Evolutionary conservation across 2,888 invertebrate genomes (phyloP).

Genomic region (Pomacea canaliculata): DNA sequence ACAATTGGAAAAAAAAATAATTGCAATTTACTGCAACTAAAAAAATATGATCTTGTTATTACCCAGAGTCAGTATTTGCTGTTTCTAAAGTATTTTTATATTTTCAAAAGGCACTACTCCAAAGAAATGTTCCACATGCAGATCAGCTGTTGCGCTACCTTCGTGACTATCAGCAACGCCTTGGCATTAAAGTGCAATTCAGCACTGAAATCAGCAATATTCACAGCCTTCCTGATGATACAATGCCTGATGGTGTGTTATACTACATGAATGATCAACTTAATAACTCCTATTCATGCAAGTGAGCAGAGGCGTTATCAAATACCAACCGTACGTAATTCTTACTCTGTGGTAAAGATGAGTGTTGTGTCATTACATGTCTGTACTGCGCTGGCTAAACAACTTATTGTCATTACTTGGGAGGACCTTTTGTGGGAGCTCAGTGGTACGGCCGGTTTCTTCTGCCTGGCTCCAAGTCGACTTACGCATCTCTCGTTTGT

Average conservation of each 20-base stretch:
- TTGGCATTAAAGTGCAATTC: slow-evolving; percentile 66
- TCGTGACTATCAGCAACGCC: slow-evolving; percentile 59
- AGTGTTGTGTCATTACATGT: too few relatives aligned
- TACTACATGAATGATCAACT: slow-evolving; percentile 67
- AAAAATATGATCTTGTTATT: too few relatives aligned
- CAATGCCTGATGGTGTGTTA: slow-evolving; percentile 41
- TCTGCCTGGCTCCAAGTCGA: too few relatives aligned
- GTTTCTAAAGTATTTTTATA: slow-evolving; percentile 4
- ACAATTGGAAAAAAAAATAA: too few relatives aligned
- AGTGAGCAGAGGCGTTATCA: slow-evolving; percentile 38
- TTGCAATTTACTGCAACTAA: too few relatives aligned
- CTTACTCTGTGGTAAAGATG: too few relatives aligned
- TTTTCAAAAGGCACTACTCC: slow-evolving; percentile 40
- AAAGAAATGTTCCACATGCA: slow-evolving; percentile 59
- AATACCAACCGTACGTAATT: too few relatives aligned
- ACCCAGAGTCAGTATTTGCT: neutral
- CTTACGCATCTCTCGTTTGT: too few relatives aligned
- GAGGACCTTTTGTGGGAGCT: too few relatives aligned
- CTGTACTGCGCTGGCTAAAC: too few relatives aligned
- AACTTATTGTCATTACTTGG: too few relatives aligned
- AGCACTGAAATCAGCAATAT: slow-evolving; percentile 63
- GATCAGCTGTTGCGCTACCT: slow-evolving; percentile 65
- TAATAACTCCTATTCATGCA: slow-evolving; percentile 62
- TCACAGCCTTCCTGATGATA: slow-evolving; percentile 35
- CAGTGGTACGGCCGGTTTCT: too few relatives aligned